These are phyloP conservation scores for Garra rufa DNA, from an alignment of 2,113 vertebrate species.

Conservation along the genomic window DNA sequence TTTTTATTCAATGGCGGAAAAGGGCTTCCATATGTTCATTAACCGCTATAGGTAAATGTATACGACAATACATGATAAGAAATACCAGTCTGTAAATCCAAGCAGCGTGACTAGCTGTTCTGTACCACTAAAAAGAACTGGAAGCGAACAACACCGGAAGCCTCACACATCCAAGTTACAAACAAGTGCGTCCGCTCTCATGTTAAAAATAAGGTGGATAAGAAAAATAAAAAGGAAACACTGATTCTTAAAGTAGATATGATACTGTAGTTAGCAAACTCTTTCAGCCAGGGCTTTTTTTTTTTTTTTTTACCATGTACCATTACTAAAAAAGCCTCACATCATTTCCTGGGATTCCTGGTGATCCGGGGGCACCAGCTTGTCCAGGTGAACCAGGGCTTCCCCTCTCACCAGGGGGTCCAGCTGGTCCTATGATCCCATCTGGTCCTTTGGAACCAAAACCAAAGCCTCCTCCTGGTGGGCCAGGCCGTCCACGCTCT, in stretches of 20 bases:
- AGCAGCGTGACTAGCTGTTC: no score
- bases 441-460: constrained; percentile 84
- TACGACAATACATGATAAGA: no score
- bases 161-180: no score
- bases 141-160: no score
- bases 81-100: no score
- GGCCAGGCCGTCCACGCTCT: constrained; percentile 90
- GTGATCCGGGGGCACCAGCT: constrained; percentile 76
- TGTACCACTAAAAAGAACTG: no score
- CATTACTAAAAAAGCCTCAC: constrained; percentile 73
- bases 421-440: constrained; percentile 82
- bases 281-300: not conserved
- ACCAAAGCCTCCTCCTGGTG: constrained; percentile 78
- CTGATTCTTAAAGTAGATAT: not conserved
- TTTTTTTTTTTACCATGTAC: not conserved
- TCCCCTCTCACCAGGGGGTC: constrained; percentile 89
- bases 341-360: constrained; percentile 86
- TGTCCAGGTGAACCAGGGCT: constrained; percentile 79
- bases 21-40: no score
- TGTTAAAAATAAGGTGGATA: not conserved
- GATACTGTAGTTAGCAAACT: not conserved
- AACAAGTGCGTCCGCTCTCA: not conserved
- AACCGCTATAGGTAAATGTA: no score
- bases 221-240: not conserved
- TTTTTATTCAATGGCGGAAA: no score